Evolutionary conservation across 2,888 invertebrate species (phyloP).

Genomic region (Malacosoma neustria): DNA sequence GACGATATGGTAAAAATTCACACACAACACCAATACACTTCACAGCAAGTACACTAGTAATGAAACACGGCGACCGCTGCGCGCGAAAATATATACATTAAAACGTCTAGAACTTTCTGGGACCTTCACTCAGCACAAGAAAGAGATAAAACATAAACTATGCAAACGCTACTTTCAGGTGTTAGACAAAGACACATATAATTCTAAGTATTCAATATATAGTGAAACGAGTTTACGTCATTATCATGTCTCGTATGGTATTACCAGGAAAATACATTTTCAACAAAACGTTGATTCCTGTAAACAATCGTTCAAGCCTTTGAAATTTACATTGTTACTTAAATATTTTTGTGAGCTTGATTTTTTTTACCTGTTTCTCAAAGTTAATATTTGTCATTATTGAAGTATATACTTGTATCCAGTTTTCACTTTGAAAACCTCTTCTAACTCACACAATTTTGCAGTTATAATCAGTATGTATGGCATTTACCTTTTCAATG

Average conservation of each 20-base stretch:
- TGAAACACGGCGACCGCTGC: slow-evolving; percentile 70
- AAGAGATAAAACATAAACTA: slow-evolving; percentile 34
- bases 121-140: slow-evolving; percentile 58
- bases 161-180: background rate
- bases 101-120: slow-evolving; percentile 81
- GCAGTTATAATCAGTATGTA: too few species aligned
- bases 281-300: background rate
- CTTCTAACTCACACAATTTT: too few species aligned
- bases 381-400: too few species aligned
- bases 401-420: too few species aligned
- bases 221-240: slow-evolving; percentile 31
- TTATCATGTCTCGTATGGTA: slow-evolving; percentile 12
- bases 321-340: too few species aligned
- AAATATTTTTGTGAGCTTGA: too few species aligned
- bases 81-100: slow-evolving; percentile 78
- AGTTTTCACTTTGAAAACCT: too few species aligned
- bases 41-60: slow-evolving; percentile 63
- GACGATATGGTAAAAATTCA: slow-evolving; percentile 31
- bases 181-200: slow-evolving; percentile 60
- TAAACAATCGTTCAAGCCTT: too few species aligned
- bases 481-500: too few species aligned
- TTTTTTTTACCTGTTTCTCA: too few species aligned
- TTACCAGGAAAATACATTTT: background rate
- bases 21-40: slow-evolving; percentile 56
- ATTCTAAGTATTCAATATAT: slow-evolving; percentile 39